Base-by-base conservation (phyloP, 37 sponge, comb jelly and placozoan genomes). In the Aphrocallistes beatrix region DNA sequence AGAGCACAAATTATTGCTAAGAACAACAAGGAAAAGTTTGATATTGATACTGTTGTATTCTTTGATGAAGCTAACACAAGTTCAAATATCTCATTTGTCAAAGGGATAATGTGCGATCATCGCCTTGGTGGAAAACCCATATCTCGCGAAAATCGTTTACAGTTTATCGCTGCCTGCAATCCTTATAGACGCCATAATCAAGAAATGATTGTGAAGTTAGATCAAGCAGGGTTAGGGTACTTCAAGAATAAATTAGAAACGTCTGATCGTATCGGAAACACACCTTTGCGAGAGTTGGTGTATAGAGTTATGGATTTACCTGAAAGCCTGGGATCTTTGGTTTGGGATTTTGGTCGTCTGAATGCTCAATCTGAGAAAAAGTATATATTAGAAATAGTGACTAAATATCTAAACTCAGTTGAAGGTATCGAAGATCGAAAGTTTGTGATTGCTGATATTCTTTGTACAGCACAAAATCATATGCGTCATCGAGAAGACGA, bases 11-110 rank as follows among this genome's bases (percentile, higher is more conserved):
- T 32, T n/a, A 83, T 83, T 6, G 88, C 88, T 0, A 82, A 83
- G 32, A 85, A 85, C 6, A 37, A 85, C 6, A 37, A 1, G 9
- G 38, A 38, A 40, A 3, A 85, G 23, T 42, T 84, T 36, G 19
- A 37, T n/a, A 37, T 87, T n/a, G 75, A 88, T 36, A 88, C 85
- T n/a, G 85, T 88, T 16, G 83, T 88, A 6, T 88, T 88, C 82
- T 88, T 88, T 75, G 88, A 88, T 48, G 88, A 88, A 83, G 88
- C 88, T 23, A 88, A 88, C 39, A 83, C 88, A 1, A 88, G 81
- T 19, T 42, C 45, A 0, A 85, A 84, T 6, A 21, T 86, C 23
- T 84, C 37, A 39, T 23, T 88, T 81, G 84, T 87, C 6, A 87
- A 83, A 81, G 42, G 69, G 75, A 36, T 82, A 32, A 89, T 89